Conservation (phyloP, 2,113 vertebrate genomes). For the Mystacornis crossleyi region DNA sequence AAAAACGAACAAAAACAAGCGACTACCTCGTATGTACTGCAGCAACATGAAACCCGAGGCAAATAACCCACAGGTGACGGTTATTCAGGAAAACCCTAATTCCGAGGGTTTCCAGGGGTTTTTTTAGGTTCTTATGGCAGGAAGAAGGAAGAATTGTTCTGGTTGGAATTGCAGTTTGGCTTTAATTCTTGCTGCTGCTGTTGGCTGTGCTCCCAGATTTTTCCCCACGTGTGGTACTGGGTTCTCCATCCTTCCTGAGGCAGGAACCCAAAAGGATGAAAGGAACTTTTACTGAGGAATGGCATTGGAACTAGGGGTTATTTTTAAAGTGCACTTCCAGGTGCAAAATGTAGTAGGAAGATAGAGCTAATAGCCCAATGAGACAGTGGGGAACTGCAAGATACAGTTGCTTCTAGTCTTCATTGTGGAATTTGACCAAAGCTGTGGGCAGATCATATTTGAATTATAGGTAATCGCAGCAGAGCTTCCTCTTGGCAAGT, state of each 20-base stretch:
- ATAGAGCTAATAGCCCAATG: not conserved
- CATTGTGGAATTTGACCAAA: not conserved
- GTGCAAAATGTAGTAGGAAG: not conserved
- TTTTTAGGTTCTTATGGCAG: not conserved
- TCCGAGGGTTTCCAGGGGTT: not conserved
- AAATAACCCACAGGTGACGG: not conserved
- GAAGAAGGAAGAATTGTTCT: not conserved
- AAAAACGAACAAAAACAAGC: not conserved
- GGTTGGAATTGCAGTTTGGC: not conserved
- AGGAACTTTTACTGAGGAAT: not conserved
- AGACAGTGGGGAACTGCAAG: not conserved
- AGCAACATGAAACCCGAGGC: not conserved
- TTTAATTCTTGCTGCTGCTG: not conserved
- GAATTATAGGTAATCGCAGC: not conserved
- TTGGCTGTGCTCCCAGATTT: not conserved
- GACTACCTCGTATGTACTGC: not conserved
- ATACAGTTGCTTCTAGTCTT: not conserved
- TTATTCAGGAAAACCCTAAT: not conserved
- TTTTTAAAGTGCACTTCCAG: not conserved
- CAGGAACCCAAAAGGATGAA: not conserved
- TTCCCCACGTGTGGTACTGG: rapidly evolving
- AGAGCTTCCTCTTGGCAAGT: not conserved
- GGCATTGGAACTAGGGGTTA: not conserved
- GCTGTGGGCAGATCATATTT: not conserved
- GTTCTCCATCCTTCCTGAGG: not conserved